phyloP scores from a whole-genome alignment of 2,888 invertebrate genomes.

The Ceraclea dissimilis region DNA sequence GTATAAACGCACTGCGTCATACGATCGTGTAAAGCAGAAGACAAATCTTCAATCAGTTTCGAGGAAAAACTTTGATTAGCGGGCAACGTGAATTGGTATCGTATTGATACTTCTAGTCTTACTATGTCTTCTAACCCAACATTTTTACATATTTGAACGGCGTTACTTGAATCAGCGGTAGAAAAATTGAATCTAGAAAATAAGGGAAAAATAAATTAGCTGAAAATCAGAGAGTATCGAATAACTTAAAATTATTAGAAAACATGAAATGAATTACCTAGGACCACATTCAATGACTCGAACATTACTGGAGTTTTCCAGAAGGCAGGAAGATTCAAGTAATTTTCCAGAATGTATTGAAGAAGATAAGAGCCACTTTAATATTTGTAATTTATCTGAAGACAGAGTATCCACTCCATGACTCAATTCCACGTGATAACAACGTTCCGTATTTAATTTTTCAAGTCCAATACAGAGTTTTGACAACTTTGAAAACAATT shows the following conservation, averaged over 20 bases:
- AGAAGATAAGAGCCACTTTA: slow-evolving; percentile 74
- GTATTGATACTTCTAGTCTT: slow-evolving; percentile 74
- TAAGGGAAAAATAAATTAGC: too few relatives aligned
- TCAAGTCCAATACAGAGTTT: slow-evolving; percentile 41
- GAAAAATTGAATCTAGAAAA: slow-evolving; percentile 79
- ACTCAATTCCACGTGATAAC: slow-evolving; percentile 68
- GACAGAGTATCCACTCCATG: slow-evolving; percentile 45
- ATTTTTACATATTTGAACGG: slow-evolving; percentile 87
- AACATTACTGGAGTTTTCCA: slow-evolving; percentile 35
- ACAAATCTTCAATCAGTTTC: slow-evolving; percentile 42
- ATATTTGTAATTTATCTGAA: slow-evolving; percentile 52
- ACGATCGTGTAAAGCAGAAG: slow-evolving; percentile 69
- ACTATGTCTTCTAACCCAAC: slow-evolving; percentile 67
- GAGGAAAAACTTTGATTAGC: slow-evolving; percentile 35
- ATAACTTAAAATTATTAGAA: too few relatives aligned
- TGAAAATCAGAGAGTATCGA: too few relatives aligned
- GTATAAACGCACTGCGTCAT: slow-evolving; percentile 91
- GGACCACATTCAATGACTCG: slow-evolving; percentile 83
- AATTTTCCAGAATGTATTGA: slow-evolving; percentile 57
- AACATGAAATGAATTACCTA: too few relatives aligned
- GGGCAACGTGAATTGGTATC: slow-evolving; percentile 60
- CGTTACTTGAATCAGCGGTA: slow-evolving; percentile 93
- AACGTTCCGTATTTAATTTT: slow-evolving; percentile 62
- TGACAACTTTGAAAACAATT: slow-evolving; percentile 50
- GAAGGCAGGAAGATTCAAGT: slow-evolving; percentile 45